Base-by-base conservation (phyloP, 2,797 vertebrate genomes). In the Tragelaphus oryx region DNA sequence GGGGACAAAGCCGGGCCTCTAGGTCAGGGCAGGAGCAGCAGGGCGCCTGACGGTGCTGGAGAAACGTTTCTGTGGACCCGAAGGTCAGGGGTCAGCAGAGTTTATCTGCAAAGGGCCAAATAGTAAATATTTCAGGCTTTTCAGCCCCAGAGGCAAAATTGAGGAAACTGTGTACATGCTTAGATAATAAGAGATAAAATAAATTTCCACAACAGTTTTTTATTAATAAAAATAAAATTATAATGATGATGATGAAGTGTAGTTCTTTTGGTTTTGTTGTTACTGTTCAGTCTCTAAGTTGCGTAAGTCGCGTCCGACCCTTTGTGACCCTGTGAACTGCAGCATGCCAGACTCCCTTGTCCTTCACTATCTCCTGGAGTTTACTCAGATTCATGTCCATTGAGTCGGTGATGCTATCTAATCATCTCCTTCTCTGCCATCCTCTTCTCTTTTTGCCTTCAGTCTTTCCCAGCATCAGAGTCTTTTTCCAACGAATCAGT, bases 181-280 rank as follows among this genome's bases (percentile, higher is more conserved):
- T 52, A 33, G 1, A 24, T 18, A 30, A 22, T 83, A 41, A 92
- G 62, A 68, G 54, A 80, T 28, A 57, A 50, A 71, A 33, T 33
- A 57, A 55, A 82, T 89, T 82, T 86, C 50, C 17, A 75, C 60
- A 44, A 30, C 44, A 1, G 18, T 33, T 55, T 76, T 92, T 75
- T 79, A 46, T 48, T 76, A 84, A 41, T 52, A 16, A 82, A 81
- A 87, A 80, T 91, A 16, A 85, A 55, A 90, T 26, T 33, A 55
- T 6, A 33, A 16, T 37, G 76, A 44, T 30, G 44, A 65, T 54
- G 37, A 46, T 14, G n/a, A 52, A 59, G n/a, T 44, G 33, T 4
- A 52, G 2, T 18, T 41, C 33, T 71, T 71, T 24, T 41, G 68
- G 20, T 71, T 71, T 71, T 41, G 68, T 68, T 37, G 18, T 41